Evolutionary conservation across 2,888 invertebrate genomes (phyloP).

Genomic region (Blastobasis adustella): DNA sequence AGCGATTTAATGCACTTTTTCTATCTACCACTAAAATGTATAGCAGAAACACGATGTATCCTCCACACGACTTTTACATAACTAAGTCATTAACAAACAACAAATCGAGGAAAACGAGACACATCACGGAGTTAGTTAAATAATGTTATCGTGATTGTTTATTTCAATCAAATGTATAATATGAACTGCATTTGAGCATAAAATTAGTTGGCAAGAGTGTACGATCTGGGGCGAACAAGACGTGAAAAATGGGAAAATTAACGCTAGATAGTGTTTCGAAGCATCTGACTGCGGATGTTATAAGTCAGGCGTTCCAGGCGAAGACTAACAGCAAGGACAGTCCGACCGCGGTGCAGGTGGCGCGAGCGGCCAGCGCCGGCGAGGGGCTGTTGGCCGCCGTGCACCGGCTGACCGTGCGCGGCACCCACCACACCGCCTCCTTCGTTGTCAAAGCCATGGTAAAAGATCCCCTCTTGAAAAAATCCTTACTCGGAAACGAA

Average conservation of each 20-base stretch:
- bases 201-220: no score
- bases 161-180: no score
- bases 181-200: no score
- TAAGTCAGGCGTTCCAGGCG: constrained; percentile 31
- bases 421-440: constrained; percentile 19
- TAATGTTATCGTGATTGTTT: no score
- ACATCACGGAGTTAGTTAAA: no score
- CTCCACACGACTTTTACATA: no score
- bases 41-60: no score
- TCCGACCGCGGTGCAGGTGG: constrained; percentile 25
- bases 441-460: constrained; percentile 39
- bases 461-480: constrained; percentile 25
- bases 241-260: constrained; percentile 24
- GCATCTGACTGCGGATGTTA: constrained; percentile 28
- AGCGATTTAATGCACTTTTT: no score
- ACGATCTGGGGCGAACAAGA: no score
- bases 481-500: constrained; percentile 22
- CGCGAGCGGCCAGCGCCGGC: constrained; percentile 34
- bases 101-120: no score
- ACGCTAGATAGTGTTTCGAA: constrained; percentile 33
- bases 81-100: no score
- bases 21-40: no score
- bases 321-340: constrained; percentile 32
- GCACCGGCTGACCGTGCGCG: constrained; percentile 31
- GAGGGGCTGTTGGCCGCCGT: constrained; percentile 42